Evolutionary conservation across 2,797 vertebrate species (phyloP).

Genomic region (Gorsachius magnificus): DNA sequence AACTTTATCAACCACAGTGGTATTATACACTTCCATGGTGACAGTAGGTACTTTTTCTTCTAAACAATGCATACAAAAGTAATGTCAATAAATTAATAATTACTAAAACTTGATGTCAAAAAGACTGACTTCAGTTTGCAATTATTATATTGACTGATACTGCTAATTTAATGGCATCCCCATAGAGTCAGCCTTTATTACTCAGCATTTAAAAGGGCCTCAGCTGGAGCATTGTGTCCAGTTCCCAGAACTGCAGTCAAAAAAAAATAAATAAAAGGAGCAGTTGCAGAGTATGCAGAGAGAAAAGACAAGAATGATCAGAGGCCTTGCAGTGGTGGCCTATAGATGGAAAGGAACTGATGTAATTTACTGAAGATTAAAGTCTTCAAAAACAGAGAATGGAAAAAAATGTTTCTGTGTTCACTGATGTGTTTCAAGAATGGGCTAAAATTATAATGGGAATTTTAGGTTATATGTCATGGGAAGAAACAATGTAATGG

Average conservation of each 20-base stretch:
- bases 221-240: neutral
- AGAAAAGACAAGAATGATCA: neutral
- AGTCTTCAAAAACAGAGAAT: neutral
- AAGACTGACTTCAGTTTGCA: neutral
- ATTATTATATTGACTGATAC: neutral
- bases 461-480: neutral
- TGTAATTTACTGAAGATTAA: neutral
- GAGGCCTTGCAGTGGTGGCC: neutral
- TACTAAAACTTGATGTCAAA: neutral
- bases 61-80: neutral
- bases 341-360: neutral
- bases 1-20: neutral
- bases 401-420: neutral
- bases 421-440: neutral
- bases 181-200: neutral
- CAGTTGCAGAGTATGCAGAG: neutral
- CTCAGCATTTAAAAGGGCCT: neutral
- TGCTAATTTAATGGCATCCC: neutral
- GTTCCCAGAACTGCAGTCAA: neutral
- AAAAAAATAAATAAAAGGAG: neutral
- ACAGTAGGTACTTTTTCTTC: neutral
- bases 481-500: neutral
- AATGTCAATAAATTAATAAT: neutral
- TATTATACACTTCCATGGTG: neutral
- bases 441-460: neutral